phyloP scores from a whole-genome alignment of 37 sponge, comb jelly and placozoan genomes.

The Petrosia ficiformis region DNA sequence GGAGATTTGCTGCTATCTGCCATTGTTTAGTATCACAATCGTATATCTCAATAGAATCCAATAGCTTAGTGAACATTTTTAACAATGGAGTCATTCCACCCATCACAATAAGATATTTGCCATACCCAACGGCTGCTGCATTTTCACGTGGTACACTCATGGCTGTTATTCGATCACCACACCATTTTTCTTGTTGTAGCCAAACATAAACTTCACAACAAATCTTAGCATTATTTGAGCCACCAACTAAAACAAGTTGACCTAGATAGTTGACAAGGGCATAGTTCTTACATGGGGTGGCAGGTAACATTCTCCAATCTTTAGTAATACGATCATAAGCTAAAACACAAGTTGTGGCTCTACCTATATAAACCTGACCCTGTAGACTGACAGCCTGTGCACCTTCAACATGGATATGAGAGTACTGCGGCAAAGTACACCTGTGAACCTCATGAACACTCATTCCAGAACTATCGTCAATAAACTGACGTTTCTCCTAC shows the following conservation, averaged over 20 bases:
- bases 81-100: not conserved
- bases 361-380: conserved; percentile 15
- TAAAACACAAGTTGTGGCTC: not conserved
- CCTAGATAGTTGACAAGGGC: conserved; percentile 9
- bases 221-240: not conserved
- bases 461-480: no score
- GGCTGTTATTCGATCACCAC: not conserved
- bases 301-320: not conserved
- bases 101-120: not conserved
- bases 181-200: no score
- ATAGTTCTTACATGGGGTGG: conserved; percentile 3
- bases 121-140: not conserved
- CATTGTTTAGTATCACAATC: not conserved
- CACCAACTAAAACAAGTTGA: conserved; percentile 16
- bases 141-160: conserved; percentile 1
- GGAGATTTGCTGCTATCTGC: not conserved
- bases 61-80: not conserved
- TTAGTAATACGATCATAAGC: not conserved
- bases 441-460: no score
- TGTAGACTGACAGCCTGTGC: conserved; percentile 11
- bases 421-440: not conserved
- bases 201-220: not conserved
- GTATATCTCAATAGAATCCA: conserved; percentile 2
- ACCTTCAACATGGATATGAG: not conserved
- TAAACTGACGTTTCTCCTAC: no score